Conservation (phyloP, 2,797 vertebrate genomes). For the Bryconaethiops microstoma region DNA sequence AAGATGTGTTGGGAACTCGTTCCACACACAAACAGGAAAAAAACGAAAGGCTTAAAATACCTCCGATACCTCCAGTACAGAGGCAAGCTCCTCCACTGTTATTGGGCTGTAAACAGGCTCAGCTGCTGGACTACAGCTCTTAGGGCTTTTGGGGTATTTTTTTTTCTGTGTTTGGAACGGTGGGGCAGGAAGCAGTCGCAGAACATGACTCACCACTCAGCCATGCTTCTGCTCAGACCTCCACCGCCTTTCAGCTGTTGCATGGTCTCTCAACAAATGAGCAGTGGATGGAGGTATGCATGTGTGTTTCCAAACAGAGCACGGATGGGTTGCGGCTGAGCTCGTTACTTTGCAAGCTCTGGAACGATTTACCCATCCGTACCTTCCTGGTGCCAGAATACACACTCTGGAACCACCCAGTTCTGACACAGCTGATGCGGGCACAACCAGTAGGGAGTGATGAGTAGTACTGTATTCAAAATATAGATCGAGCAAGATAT, state of each 20-base stretch:
- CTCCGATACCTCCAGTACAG: conserved; percentile 20
- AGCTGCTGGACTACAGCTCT: conserved; percentile 34
- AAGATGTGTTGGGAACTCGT: neutral
- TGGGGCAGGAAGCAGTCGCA: conserved; percentile 45
- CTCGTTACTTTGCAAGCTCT: neutral
- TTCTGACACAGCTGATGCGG: too few species aligned
- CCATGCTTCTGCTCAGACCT: conserved; percentile 28
- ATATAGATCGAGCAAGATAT: too few species aligned
- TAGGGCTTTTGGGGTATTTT: neutral
- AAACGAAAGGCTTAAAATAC: conserved; percentile 34
- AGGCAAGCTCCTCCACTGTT: neutral
- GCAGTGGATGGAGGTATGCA: neutral
- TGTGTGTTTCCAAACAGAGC: neutral
- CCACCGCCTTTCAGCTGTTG: conserved; percentile 3
- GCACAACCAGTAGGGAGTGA: too few species aligned
- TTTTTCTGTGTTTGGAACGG: conserved; percentile 47
- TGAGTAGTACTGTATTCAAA: too few species aligned
- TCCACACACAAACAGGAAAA: conserved; percentile 28
- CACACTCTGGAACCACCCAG: too few species aligned
- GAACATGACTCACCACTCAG: conserved; percentile 34
- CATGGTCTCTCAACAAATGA: neutral
- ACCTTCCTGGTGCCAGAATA: too few species aligned
- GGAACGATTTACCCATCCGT: neutral
- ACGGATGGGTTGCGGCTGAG: neutral
- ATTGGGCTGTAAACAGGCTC: conserved; percentile 24